Evolutionary conservation across 2,888 invertebrate species (phyloP), one percentile per base, ranked within the genome.

Genomic region (Willowsia nigromaculata): DNA sequence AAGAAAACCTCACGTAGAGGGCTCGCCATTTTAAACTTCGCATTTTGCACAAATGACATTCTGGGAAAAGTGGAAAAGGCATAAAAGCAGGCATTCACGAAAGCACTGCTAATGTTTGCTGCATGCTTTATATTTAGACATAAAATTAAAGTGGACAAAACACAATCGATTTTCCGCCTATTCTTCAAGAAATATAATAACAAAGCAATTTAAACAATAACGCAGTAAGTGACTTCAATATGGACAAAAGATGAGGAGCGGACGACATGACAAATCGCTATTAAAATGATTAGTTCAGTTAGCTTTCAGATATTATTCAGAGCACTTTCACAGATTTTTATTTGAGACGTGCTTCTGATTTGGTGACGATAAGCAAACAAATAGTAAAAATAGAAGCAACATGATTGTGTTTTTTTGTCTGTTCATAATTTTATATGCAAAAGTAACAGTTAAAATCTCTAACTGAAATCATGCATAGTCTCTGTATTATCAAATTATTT

Each of bases 271-370:
- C 76, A 53, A 78, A 78, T 71, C 22, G 22, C 33, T 78, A 78
- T 50, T 33, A 68, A 65, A 65, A 43, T 82, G 65, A 82, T 82
- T 62, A 82, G 22, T 82, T 82, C 65, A 47, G 65, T 82, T 82
- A 47, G 47, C 65, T 82, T 47, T 82, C 47, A 18, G 74, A 85
- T 85, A 59, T 6, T 9, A 6, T 37, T 37, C n/a, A n/a, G n/a
- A n/a, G n/a, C n/a, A 84, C 85, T 85, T 85, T 85, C 85, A 43
- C 76, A 85, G 71, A 56, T 53, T 78, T 53, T 53, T 33, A 78
- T 53, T 40, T 78, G 71, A 84, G 43, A 85, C 85, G 74, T 85
- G 85, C 59, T 30, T 74, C 18, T 76, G 76, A 85, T 85, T 30
- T 76, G 76, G 62, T 85, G 85, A 85, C 59, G 85, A 85, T 84